phyloP scores from a whole-genome alignment of 2,113 vertebrate species.

The Megaceryle maxima region DNA sequence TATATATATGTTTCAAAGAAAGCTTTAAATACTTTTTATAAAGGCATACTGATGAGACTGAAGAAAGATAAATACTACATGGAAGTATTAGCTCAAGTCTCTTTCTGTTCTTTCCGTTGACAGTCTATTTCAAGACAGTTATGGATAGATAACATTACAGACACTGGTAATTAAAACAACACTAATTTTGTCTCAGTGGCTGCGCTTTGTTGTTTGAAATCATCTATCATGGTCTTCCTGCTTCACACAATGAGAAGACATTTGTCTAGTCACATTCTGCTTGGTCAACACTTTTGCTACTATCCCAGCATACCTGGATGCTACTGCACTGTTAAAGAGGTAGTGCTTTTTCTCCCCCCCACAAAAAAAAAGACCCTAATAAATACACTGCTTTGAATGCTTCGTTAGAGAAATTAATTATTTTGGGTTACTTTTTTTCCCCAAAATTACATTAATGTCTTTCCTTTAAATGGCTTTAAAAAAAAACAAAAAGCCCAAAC shows the following conservation, averaged over 20 bases:
- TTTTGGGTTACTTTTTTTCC: neutral
- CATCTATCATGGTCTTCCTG: constrained; percentile 85
- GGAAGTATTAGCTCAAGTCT: neutral
- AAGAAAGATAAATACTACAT: neutral
- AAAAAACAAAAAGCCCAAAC: neutral
- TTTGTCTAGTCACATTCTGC: constrained; percentile 79
- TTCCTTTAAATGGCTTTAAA: neutral
- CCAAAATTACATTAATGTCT: neutral
- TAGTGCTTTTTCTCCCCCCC: neutral
- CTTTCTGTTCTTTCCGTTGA: constrained; percentile 58
- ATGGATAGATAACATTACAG: constrained; percentile 86
- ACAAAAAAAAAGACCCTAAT: neutral
- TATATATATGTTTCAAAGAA: neutral
- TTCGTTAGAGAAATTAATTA: neutral
- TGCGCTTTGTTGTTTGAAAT: constrained; percentile 83
- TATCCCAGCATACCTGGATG: constrained; percentile 71
- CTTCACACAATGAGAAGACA: constrained; percentile 82
- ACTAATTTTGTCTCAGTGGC: constrained; percentile 88
- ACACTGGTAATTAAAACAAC: constrained; percentile 91
- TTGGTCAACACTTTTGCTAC: constrained; percentile 77
- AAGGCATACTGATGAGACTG: neutral
- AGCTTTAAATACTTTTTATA: constrained; percentile 32
- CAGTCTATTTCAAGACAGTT: constrained; percentile 79
- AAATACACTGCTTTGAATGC: neutral
- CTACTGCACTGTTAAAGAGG: constrained; percentile 41